Evolutionary conservation across 2,113 vertebrate genomes (phyloP).

Genomic region (Damaliscus lunatus): DNA sequence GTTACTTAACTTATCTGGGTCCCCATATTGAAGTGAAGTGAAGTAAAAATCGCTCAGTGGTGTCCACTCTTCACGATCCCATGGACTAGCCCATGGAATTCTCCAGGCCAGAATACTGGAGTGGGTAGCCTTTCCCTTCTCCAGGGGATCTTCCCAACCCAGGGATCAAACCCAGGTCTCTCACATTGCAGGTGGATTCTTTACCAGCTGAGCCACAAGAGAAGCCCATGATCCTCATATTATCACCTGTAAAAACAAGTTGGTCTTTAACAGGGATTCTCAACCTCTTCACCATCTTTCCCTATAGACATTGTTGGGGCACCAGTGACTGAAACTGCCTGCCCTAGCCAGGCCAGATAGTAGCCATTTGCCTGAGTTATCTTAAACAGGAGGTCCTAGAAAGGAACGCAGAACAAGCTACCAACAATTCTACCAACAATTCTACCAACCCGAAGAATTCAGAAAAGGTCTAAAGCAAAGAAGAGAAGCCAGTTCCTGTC

Average conservation of each 20-base stretch:
- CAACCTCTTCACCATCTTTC: not conserved
- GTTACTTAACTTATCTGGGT: not conserved
- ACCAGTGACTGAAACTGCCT: not conserved
- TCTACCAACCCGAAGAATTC: not conserved
- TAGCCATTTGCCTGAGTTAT: not conserved
- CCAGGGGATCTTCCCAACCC: not conserved
- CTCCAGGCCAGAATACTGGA: not conserved
- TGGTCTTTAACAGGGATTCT: not conserved
- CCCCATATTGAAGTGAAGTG: not conserved
- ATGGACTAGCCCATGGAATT: not conserved
- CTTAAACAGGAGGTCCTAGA: not conserved
- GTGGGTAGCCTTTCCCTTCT: not conserved
- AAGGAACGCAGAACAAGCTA: not conserved
- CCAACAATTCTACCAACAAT: not conserved
- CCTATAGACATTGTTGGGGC: not conserved
- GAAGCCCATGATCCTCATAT: not conserved
- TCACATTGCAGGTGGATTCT: not conserved
- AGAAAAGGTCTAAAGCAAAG: not conserved
- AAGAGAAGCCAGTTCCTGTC: not conserved
- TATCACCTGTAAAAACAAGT: not conserved
- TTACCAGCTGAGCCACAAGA: not conserved
- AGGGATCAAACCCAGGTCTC: not conserved
- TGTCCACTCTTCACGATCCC: not conserved
- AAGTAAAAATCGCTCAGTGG: not conserved
- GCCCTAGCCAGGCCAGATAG: not conserved